Evolutionary conservation across 2,797 vertebrate species (phyloP).

Genomic region (Hydrolagus colliei): DNA sequence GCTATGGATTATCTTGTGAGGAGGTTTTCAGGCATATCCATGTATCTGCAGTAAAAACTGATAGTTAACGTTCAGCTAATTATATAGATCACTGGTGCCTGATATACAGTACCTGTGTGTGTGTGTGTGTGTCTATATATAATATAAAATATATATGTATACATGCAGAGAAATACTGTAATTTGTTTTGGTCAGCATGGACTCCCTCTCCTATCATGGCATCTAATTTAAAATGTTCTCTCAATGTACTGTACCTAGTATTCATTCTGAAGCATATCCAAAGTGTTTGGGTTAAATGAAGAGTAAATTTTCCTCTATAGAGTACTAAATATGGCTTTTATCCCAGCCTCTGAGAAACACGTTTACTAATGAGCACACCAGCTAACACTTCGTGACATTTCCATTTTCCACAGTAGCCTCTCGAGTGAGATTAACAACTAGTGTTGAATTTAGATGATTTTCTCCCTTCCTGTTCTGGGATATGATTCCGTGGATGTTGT

Average conservation of each 20-base stretch:
- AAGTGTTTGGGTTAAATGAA: neutral
- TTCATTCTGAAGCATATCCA: neutral
- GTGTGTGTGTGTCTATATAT: too few species aligned
- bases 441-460: neutral
- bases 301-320: neutral
- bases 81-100: too few species aligned
- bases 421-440: neutral
- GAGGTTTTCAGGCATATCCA: neutral
- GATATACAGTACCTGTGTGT: too few species aligned
- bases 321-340: neutral
- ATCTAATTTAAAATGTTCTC: neutral
- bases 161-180: too few species aligned
- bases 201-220: too few species aligned
- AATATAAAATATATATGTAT: too few species aligned
- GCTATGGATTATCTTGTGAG: neutral
- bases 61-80: too few species aligned
- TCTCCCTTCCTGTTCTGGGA: neutral
- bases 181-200: too few species aligned
- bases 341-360: neutral
- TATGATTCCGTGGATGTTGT: too few species aligned
- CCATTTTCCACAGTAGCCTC: too few species aligned
- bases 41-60: neutral
- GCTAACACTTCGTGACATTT: neutral
- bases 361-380: too few species aligned
- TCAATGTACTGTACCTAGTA: neutral